Evolutionary conservation across 2,113 vertebrate genomes (phyloP), one percentile per base, ranked within the genome.

Genomic region (Phycodurus eques): DNA sequence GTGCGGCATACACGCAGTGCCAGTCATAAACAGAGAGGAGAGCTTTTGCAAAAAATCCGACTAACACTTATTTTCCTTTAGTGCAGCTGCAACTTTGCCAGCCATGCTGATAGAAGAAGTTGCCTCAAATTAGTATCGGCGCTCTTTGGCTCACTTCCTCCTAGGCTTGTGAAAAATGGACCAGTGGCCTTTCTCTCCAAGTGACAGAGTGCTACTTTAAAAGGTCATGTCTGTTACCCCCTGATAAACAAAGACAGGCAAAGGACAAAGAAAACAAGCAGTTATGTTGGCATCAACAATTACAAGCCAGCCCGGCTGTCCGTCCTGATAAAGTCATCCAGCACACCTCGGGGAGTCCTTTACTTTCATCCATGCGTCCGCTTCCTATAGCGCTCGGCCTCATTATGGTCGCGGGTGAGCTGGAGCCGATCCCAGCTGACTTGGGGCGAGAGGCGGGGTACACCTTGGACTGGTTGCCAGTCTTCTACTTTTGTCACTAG

Each of bases 211-310:
- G 77, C 59, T 83, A 70, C 75, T 83, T 75, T 78, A 77, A 89
- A 89, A 91, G 90, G 91, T 90, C 87, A 87, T 4, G 86, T 76
- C 89, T 90, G 88, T 81, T 88, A 76, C 85, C 82, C 85, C 78
- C 76, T 51, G 87, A 92, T 91, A 92, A 91, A 91, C 86, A 89
- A 73, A 89, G 79, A 79, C 46, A 51, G 60, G 70, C 22, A 20
- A 57, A 82, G 79, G 79, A 82, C 68, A 43, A 67, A 39, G 71
- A 72, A 78, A 83, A 76, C 75, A 81, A 80, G 83, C 81, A n/a
- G 63, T 20, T 44, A 66, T 54, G 67, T 81, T 76, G 81, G 78
- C 69, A 7, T 73, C 78, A 56, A 78, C 80, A 72, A 56, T 76
- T 82, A 85, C 76, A 88, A 83, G 79, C 70, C 35, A 42, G 64